Evolutionary conservation across 2,888 invertebrate species (phyloP).

Genomic region (Agrypnus murinus): DNA sequence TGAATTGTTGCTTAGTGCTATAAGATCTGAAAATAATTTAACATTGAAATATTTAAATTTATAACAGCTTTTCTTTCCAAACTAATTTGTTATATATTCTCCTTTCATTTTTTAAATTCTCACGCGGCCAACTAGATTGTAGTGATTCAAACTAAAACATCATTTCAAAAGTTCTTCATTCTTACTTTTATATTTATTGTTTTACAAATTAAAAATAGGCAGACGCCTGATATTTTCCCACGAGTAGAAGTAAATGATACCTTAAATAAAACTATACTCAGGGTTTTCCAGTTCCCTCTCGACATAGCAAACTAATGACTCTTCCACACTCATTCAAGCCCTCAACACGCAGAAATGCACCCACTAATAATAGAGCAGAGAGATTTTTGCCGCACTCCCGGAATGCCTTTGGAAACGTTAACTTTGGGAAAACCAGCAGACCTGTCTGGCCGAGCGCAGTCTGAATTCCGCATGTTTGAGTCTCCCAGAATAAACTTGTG

Average conservation of each 20-base stretch:
- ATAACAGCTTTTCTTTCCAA: too few species aligned
- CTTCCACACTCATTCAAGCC: slow-evolving; percentile 43
- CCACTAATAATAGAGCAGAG: slow-evolving; percentile 47
- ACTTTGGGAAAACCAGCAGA: slow-evolving; percentile 69
- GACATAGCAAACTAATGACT: slow-evolving; percentile 42
- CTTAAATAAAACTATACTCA: slow-evolving; percentile 37
- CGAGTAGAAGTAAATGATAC: slow-evolving; percentile 1
- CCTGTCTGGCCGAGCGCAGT: slow-evolving; percentile 64
- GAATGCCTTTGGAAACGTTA: slow-evolving; percentile 51
- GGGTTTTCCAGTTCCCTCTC: slow-evolving; percentile 38
- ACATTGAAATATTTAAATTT: too few species aligned
- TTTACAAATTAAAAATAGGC: too few species aligned
- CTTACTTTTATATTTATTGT: too few species aligned
- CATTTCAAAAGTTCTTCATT: too few species aligned
- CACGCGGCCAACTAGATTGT: too few species aligned
- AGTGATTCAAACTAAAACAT: too few species aligned
- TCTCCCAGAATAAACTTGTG: slow-evolving; percentile 51
- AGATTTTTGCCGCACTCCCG: slow-evolving; percentile 44
- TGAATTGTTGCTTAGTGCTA: too few species aligned
- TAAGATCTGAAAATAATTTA: too few species aligned
- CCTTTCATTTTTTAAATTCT: too few species aligned
- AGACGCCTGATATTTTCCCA: neutral
- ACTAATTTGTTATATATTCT: too few species aligned
- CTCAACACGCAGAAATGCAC: slow-evolving; percentile 36
- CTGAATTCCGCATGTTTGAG: slow-evolving; percentile 68